These are phyloP conservation scores for Petaurus breviceps DNA, from an alignment of 2,113 vertebrate genomes.

Conservation along the genomic window DNA sequence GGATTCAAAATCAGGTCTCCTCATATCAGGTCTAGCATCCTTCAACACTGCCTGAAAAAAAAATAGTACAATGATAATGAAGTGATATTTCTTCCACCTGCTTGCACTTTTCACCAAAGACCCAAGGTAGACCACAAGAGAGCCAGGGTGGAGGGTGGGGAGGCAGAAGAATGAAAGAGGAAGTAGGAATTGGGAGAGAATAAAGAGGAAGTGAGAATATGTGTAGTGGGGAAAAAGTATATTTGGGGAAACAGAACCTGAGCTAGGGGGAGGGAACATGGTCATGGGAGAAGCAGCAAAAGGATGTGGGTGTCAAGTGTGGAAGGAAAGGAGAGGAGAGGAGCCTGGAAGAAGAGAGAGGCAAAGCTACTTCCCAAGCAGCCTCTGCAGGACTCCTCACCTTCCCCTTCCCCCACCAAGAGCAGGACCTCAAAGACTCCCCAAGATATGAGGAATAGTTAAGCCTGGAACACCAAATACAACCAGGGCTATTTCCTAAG, in stretches of 20 bases:
- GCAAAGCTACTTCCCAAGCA: background rate
- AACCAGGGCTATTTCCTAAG: background rate
- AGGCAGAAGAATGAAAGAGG: background rate
- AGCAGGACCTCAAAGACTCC: background rate
- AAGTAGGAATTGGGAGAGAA: background rate
- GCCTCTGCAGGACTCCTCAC: background rate
- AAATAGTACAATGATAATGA: background rate
- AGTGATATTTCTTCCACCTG: background rate
- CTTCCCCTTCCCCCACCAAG: too few relatives aligned
- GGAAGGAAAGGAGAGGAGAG: background rate
- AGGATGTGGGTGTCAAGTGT: background rate
- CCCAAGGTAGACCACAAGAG: background rate
- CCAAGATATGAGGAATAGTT: background rate
- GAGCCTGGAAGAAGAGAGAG: background rate
- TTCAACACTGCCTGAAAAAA: background rate
- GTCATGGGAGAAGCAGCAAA: background rate
- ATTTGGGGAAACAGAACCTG: background rate
- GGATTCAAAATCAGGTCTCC: background rate
- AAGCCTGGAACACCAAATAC: background rate
- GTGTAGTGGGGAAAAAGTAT: background rate
- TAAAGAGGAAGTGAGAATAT: background rate
- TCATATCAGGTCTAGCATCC: background rate
- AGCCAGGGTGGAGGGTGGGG: background rate
- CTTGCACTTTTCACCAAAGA: background rate
- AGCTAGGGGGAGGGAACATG: background rate